Evolutionary conservation across 2,113 vertebrate species (phyloP).

Genomic region (Capreolus pygargus): DNA sequence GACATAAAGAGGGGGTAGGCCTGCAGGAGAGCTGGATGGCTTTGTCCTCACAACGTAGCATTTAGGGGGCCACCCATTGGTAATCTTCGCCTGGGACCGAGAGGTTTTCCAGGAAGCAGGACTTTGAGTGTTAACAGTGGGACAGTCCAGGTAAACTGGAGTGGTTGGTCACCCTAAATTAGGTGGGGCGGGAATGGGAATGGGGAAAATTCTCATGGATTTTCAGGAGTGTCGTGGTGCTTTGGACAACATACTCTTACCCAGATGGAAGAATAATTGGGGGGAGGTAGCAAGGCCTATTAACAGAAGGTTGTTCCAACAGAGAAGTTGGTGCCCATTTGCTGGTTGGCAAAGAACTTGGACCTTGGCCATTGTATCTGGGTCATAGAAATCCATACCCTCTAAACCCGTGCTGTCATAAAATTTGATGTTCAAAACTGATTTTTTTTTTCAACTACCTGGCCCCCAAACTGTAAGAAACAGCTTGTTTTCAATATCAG

Average conservation of each 20-base stretch:
- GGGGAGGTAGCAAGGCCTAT: rapidly evolving
- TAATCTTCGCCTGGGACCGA: neutral
- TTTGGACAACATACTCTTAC: neutral
- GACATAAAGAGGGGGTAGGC: too few relatives aligned
- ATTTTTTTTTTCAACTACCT: neutral
- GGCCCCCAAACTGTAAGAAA: neutral
- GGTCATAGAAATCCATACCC: neutral
- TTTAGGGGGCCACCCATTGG: neutral
- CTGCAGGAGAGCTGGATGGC: rapidly evolving
- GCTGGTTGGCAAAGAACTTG: neutral
- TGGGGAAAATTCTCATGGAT: neutral
- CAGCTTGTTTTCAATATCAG: neutral
- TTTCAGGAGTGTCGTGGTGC: neutral
- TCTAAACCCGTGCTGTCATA: neutral
- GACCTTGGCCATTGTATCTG: neutral
- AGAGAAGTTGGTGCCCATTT: neutral
- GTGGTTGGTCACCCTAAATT: neutral
- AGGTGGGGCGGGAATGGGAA: rapidly evolving
- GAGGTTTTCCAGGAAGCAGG: neutral
- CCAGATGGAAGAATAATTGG: neutral
- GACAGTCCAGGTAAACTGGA: neutral
- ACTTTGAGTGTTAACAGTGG: neutral
- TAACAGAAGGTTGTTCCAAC: neutral
- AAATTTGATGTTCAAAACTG: neutral
- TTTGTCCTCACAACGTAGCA: neutral